phyloP scores from a whole-genome alignment of 2,888 invertebrate species.

The Parthenolecanium corni region DNA sequence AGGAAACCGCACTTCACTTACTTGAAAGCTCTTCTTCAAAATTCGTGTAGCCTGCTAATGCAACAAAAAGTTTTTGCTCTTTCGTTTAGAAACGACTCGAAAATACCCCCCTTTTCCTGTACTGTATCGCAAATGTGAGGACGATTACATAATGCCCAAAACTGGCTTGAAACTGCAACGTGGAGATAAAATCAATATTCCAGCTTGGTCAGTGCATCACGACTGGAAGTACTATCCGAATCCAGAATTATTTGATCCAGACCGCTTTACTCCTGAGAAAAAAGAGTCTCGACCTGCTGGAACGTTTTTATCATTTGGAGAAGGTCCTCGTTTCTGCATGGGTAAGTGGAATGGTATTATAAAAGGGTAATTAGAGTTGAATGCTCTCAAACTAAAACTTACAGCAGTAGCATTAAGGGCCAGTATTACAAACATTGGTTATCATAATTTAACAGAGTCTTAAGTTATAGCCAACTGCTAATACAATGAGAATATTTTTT shows the following conservation, averaged over 20 bases:
- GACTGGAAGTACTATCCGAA: constrained; percentile 49
- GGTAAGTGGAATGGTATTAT: constrained; percentile 38
- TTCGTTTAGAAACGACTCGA: constrained; percentile 30
- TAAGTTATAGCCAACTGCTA: neutral
- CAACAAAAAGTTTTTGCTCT: no score
- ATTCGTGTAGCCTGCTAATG: no score
- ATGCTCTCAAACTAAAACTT: no score
- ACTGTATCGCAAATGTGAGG: constrained; percentile 38
- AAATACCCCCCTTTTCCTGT: constrained; percentile 33
- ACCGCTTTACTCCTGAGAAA: constrained; percentile 46
- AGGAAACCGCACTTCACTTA: no score
- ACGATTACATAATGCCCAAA: constrained; percentile 35
- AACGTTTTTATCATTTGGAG: constrained; percentile 48
- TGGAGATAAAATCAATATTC: constrained; percentile 43
- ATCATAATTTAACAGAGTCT: neutral
- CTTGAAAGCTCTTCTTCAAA: no score
- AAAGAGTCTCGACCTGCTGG: constrained; percentile 44
- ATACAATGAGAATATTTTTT: neutral
- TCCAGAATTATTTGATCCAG: constrained; percentile 50
- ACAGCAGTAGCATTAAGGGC: no score
- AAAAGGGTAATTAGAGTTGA: neutral
- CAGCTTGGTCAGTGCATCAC: constrained; percentile 48
- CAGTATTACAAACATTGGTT: no score
- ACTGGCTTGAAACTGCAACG: constrained; percentile 30
- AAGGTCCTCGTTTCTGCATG: constrained; percentile 47